Evolutionary conservation across 2,888 invertebrate genomes (phyloP).

Genomic region (Agrochola circellaris): DNA sequence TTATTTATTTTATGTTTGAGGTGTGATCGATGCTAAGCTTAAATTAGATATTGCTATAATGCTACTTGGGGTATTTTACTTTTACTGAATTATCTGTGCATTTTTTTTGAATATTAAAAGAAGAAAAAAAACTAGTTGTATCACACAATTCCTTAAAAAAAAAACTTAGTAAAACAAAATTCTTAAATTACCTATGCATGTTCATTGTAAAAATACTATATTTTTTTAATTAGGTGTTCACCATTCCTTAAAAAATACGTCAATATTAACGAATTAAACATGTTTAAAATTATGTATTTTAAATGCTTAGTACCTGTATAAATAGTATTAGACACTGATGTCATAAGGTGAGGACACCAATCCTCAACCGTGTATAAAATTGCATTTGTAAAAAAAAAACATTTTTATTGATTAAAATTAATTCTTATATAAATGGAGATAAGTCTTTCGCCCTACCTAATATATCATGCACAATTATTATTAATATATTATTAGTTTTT

Average conservation of each 20-base stretch:
- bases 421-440: neutral
- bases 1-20: neutral
- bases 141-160: too few species aligned
- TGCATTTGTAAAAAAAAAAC: neutral
- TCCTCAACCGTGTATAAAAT: neutral
- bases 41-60: slow-evolving; percentile 5
- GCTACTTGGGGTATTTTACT: slow-evolving; percentile 10
- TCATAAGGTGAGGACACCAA: neutral
- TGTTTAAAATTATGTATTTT: neutral
- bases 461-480: slow-evolving; percentile 52
- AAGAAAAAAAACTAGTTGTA: too few species aligned
- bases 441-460: slow-evolving; percentile 1
- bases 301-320: slow-evolving; percentile 39
- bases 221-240: too few species aligned
- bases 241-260: too few species aligned
- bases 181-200: too few species aligned
- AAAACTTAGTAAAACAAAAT: too few species aligned
- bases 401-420: neutral
- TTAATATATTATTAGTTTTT: slow-evolving; percentile 36
- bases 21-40: slow-evolving; percentile 25
- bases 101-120: neutral
- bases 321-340: slow-evolving; percentile 40
- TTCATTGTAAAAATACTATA: too few species aligned
- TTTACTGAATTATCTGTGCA: neutral
- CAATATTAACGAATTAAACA: neutral